A percentile compares a stretch with the other conserved stretches of the same genome.
Evolutionary conservation across 2,113 vertebrate genomes (phyloP).

Genomic region (Mesocricetus auratus): DNA sequence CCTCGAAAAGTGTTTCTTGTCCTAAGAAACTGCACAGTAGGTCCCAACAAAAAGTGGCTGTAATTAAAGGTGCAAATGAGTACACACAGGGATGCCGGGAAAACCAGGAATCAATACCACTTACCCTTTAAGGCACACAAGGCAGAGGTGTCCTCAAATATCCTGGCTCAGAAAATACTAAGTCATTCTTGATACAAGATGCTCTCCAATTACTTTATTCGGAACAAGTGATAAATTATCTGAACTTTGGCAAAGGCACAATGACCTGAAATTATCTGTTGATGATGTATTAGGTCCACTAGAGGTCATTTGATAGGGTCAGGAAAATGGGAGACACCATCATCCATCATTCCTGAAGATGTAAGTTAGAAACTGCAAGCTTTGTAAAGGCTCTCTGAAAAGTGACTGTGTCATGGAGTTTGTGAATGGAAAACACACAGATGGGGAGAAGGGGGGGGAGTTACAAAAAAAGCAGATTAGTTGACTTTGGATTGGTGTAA

Average conservation of each 20-base stretch:
- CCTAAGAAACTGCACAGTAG: slow-evolving; percentile 64
- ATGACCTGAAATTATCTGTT: slow-evolving; percentile 51
- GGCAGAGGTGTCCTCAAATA: slow-evolving; percentile 37
- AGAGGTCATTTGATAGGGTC: slow-evolving; percentile 10
- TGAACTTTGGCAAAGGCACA: slow-evolving; percentile 43
- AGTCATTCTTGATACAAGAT: slow-evolving; percentile 34
- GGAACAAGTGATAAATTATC: slow-evolving; percentile 55
- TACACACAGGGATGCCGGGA: not conserved
- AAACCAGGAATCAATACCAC: slow-evolving; percentile 1
- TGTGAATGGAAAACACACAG: slow-evolving; percentile 11
- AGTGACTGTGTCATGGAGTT: not conserved
- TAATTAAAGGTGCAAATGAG: slow-evolving; percentile 79
- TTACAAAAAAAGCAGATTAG: not conserved
- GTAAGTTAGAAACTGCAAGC: not conserved
- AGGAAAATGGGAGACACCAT: not conserved
- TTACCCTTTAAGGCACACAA: not conserved
- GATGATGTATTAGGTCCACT: not conserved
- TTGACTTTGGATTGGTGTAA: not conserved
- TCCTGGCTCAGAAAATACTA: slow-evolving; percentile 49
- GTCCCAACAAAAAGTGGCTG: slow-evolving; percentile 63
- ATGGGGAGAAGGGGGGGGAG: not conserved
- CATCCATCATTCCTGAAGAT: not conserved
- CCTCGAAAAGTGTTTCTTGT: slow-evolving; percentile 66
- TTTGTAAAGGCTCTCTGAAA: not conserved
- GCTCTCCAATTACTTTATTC: slow-evolving; percentile 36